Base-by-base conservation (phyloP, 53 echinoderm and acorn worm genomes). In the Astropecten irregularis region DNA sequence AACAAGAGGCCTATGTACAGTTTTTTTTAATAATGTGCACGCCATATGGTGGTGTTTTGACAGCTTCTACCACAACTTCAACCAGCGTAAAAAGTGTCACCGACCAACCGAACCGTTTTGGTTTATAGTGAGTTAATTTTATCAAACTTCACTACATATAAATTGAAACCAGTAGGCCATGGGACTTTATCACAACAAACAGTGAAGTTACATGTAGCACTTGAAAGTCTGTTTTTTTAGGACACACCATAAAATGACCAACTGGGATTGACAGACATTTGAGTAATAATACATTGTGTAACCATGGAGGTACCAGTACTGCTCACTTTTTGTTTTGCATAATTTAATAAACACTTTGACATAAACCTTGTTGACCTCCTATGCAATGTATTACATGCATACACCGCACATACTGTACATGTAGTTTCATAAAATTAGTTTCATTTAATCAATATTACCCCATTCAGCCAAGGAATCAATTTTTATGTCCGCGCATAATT, bases 1-100 rank as follows among this genome's bases (percentile, higher is more conserved):
- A n/a, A n/a, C n/a, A n/a, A n/a, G n/a, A n/a, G n/a, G n/a, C n/a
- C n/a, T n/a, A n/a, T n/a, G n/a, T n/a, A n/a, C n/a, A n/a, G n/a
- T n/a, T n/a, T n/a, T n/a, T n/a, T n/a, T n/a, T n/a, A n/a, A 34
- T 38, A 65, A 65, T 35, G 36, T 76, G 76, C 18, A 9, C 14
- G 28, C 76, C 76, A 76, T 55, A 76, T 58, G 76, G 55, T 58
- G 39, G 38, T 58, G 57, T 76, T 58, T 38, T 57, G 38, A 76
- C 57, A 56, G 14, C 58, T 40, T 23, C 38, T 9, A 21, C 23
- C 53, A 35, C 47, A 69, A 55, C n/a, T n/a, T n/a, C 55, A 18
- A 15, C 18, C 10, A 48, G 7, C 36, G 0, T 13, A 40, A 54
- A 51, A 52, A 73, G n/a, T 26, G 34, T 26, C 26, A 3, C 35